phyloP scores from a whole-genome alignment of 2,888 invertebrate species.

The Caenorhabditis sp. region DNA sequence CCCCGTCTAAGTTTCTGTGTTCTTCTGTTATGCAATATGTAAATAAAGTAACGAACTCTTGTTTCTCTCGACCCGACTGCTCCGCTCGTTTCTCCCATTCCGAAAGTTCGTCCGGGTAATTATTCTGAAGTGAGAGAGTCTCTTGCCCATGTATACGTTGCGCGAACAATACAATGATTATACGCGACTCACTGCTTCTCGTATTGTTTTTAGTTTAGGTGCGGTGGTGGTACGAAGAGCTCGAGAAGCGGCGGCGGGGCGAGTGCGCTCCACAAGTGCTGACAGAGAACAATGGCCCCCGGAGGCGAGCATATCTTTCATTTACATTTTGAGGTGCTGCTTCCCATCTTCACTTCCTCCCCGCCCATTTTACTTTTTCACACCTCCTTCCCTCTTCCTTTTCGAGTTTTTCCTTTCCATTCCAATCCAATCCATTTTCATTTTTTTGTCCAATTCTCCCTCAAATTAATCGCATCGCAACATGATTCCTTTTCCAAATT shows the following conservation, averaged over 20 bases:
- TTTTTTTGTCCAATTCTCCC: slow-evolving; percentile 19
- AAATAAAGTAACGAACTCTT: slow-evolving; percentile 32
- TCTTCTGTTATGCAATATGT: slow-evolving; percentile 12
- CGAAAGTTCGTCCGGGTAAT: slow-evolving; percentile 36
- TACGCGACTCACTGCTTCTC: slow-evolving; percentile 51
- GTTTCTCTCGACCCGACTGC: not conserved
- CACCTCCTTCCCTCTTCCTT: slow-evolving; percentile 18
- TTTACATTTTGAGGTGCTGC: slow-evolving; percentile 54
- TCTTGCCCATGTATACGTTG: slow-evolving; percentile 42
- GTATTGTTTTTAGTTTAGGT: slow-evolving; percentile 44
- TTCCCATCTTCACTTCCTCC: slow-evolving; percentile 19
- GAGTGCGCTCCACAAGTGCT: slow-evolving; percentile 44
- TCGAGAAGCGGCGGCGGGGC: slow-evolving; percentile 27
- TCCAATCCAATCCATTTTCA: slow-evolving; percentile 18
- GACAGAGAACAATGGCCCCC: slow-evolving; percentile 50
- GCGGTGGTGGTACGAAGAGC: slow-evolving; percentile 19
- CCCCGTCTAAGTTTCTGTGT: slow-evolving; percentile 42
- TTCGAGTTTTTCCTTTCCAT: slow-evolving; percentile 4
- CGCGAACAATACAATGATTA: slow-evolving; percentile 49
- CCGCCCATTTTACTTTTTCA: slow-evolving; percentile 25
- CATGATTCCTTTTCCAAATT: slow-evolving; percentile 44
- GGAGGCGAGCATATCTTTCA: slow-evolving; percentile 41
- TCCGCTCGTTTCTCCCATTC: not conserved
- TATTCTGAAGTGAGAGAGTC: slow-evolving; percentile 39
- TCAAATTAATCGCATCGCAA: slow-evolving; percentile 59